Conservation (phyloP, 1,140 invertebrate genomes). For the Rhagoletis pomonella region DNA sequence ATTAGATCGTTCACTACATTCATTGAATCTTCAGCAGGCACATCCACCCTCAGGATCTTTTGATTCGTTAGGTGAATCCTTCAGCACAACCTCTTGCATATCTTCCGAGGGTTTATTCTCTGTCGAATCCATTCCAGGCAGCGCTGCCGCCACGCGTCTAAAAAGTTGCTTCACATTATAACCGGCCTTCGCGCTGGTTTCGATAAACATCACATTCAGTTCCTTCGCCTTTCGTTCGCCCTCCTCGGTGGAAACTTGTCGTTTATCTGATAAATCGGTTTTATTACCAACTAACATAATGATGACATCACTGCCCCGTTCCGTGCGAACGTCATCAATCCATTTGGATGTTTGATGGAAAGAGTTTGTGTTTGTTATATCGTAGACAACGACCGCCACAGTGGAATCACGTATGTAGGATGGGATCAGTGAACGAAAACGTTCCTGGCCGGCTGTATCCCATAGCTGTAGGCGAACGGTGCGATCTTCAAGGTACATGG, state of each 20-base stretch:
- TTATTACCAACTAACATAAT: constrained; percentile 99
- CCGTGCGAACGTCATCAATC: constrained; percentile 99
- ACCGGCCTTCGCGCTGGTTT: constrained; percentile 98
- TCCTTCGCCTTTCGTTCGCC: constrained; percentile 99
- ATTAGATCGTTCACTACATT: constrained; percentile 54
- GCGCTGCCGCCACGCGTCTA: constrained; percentile 96
- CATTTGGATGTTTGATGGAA: constrained; percentile 99
- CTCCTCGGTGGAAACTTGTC: constrained; percentile 98
- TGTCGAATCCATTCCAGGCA: constrained; percentile 98
- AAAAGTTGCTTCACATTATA: constrained; percentile 99
- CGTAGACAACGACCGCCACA: constrained; percentile 99
- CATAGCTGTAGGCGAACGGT: constrained; percentile 96
- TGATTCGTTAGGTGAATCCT: constrained; percentile 94
- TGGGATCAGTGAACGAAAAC: constrained; percentile 98
- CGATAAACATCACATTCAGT: constrained; percentile 99
- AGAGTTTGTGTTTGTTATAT: constrained; percentile 99
- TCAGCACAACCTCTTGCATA: constrained; percentile 98
- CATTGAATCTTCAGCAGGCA: constrained; percentile 82
- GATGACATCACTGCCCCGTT: constrained; percentile 99
- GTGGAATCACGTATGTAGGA: constrained; percentile 99
- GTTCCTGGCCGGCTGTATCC: constrained; percentile 99
- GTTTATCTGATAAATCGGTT: constrained; percentile 98
- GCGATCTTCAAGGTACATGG: constrained; percentile 99
- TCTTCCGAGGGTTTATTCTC: constrained; percentile 96
- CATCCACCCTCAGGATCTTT: constrained; percentile 93